phyloP scores from a whole-genome alignment of 2,888 invertebrate genomes.

The Drosophila crucigera region DNA sequence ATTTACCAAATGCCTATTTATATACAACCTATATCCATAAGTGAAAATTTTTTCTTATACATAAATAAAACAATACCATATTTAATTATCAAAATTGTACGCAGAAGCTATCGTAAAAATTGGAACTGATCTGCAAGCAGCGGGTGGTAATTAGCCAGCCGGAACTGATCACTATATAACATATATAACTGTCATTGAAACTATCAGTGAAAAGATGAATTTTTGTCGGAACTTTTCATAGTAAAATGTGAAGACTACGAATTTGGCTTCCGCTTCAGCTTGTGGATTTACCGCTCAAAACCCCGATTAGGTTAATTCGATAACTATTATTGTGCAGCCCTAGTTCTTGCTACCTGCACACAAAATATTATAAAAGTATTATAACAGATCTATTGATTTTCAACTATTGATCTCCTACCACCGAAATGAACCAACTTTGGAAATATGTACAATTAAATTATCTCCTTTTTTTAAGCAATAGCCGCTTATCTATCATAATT shows the following conservation, averaged over 20 bases:
- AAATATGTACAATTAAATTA: not conserved
- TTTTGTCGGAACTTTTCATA: not conserved
- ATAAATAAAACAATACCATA: conserved; percentile 4
- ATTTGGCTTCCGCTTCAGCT: not conserved
- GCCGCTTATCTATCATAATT: not conserved
- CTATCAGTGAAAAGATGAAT: not conserved
- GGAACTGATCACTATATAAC: not conserved
- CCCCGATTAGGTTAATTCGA: not conserved
- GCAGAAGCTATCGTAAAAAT: not conserved
- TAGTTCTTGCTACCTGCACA: not conserved
- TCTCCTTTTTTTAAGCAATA: not conserved
- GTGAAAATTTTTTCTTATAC: not conserved
- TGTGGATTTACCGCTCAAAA: not conserved
- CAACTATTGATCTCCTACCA: not conserved
- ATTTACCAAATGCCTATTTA: conserved; percentile 8
- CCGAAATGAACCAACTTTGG: not conserved
- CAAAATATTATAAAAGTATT: not conserved
- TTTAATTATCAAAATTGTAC: not conserved
- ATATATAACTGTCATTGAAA: not conserved
- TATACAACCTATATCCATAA: not conserved
- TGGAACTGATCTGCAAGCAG: not conserved
- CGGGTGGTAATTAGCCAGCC: not conserved
- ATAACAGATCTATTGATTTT: not conserved
- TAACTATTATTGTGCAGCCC: not conserved
- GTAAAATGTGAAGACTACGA: not conserved